Base-by-base conservation (phyloP, 30 jellyfish, hydroid and myxozoan genomes). In the Nemopilema nomurai region DNA sequence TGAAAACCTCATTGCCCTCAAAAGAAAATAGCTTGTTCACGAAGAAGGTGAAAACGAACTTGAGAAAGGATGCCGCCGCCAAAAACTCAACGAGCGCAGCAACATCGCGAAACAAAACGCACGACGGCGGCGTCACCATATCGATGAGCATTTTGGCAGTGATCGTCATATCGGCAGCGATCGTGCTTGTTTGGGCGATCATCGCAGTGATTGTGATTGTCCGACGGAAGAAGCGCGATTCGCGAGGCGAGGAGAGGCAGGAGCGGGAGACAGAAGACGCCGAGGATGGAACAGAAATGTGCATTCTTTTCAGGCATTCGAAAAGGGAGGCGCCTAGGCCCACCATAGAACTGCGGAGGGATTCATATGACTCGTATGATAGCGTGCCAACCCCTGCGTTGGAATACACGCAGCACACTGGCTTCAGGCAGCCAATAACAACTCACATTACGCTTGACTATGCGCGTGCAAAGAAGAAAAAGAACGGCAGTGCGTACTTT, bases 241-340 rank as follows among this genome's bases (percentile, higher is more conserved):
- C 90, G 30, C 83, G 29, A 49, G 81, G 77, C 63, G 86, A 20
- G 22, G 91, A 24, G 67, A 18, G 30, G 63, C 86, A 25, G 64
- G 82, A 29, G 51, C 25, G 41, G 27, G 72, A 89, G 63, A 85
- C 77, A 1, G 95, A 80, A 19, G 86, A 84, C 16, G 68, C 76
- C 16, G 96, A 80, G 57, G 99, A 87, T 20, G 94, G 89, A 25
- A 95, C 97, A 8, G 99, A 95, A 84, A 95, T 95, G 99, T 95
- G 99, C 86, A 84, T 96, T 0, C 78, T 95, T 27, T 95, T 95
- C 79, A 89, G 95, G 66, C 90, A 82, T 21, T 68, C 93, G 83
- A 76, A 82, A 41, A 67, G 90, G 65, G 90, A 93, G 4, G 51
- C 75, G 1, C 30, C 90, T 51, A 90, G 99, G 28, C 97, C 97